Evolutionary conservation across 2,113 vertebrate species (phyloP).

Genomic region (Peromyscus leucopus): DNA sequence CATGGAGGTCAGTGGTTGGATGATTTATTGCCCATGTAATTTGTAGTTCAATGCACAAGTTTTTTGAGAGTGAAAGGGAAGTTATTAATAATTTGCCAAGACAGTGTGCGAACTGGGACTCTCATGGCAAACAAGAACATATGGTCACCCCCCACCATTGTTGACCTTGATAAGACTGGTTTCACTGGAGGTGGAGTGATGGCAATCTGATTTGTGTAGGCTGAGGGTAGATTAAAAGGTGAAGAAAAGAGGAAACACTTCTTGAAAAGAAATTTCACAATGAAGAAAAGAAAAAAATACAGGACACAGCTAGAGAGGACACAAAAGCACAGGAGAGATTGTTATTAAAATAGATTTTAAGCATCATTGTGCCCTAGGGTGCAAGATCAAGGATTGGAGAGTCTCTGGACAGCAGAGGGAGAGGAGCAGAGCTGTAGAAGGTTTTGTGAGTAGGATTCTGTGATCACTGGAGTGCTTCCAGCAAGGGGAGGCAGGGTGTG

Average conservation of each 20-base stretch:
- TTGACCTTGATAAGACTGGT: slow-evolving; percentile 15
- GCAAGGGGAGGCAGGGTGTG: background rate
- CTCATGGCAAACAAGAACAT: slow-evolving; percentile 47
- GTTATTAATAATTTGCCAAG: slow-evolving; percentile 67
- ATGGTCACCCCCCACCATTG: background rate
- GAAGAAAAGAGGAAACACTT: background rate
- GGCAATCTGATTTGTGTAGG: background rate
- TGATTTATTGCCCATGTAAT: slow-evolving; percentile 52
- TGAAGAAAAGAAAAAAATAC: background rate
- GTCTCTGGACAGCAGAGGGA: background rate
- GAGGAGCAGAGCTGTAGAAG: background rate
- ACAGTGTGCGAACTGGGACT: slow-evolving; percentile 11
- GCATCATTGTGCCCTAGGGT: background rate
- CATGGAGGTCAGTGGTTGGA: slow-evolving; percentile 9
- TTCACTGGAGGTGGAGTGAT: background rate
- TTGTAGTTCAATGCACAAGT: slow-evolving; percentile 16
- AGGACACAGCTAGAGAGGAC: background rate
- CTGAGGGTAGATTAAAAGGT: background rate
- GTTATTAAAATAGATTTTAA: background rate
- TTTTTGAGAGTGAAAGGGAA: slow-evolving; percentile 31
- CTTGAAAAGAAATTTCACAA: slow-evolving; percentile 22
- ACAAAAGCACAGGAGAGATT: background rate
- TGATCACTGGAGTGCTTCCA: background rate
- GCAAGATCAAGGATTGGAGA: background rate
- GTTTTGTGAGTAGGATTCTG: background rate